Base-by-base conservation (phyloP, 2,888 invertebrate genomes). In the Eupithecia pulchellata region DNA sequence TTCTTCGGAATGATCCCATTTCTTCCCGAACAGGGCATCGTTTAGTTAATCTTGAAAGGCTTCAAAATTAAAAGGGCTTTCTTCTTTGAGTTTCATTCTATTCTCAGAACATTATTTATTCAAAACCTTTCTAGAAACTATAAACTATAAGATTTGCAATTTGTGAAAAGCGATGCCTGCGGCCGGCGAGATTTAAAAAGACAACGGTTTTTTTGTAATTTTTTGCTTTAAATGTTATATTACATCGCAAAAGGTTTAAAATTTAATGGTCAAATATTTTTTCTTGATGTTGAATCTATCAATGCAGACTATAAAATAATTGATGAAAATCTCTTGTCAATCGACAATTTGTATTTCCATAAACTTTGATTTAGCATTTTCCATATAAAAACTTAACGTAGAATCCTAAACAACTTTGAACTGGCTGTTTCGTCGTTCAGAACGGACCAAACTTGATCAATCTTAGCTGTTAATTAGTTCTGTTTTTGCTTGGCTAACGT, bases 1-100 rank as follows among this genome's bases (percentile, higher is more conserved):
- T 77, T 61, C 68, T 30, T 30, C 63, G 69, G 75, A 77, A 78
- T 73, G 75, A 71, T 75, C 73, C 66, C 64, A 74, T 76, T 77
- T 73, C 74, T 77, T 70, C 64, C 57, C 64, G 66, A 73, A 71
- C 75, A 68, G 67, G 65, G 71, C 64, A 11, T 73, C 70, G 71
- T 77, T 77, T 70, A 64, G 58, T 32, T 77, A 73, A 76, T 73
- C 75, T 71, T 65, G 68, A 73, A 61, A 66, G 65, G 47, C 47
- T 65, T 62, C n/a, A 63, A 73, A 64, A 27, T 73, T 71, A 61
- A 27, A n/a, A 27, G 60, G 25, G 62, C 20, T 67, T 69, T 63
- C 27, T 64, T 66, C 25, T 71, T 63, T 52, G n/a, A 63, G 47
- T 36, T 36, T 47, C 1, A 47, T 47, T 20, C 9, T 47, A 47